These are phyloP conservation scores for Globodera rostochiensis DNA, from an alignment of 1,140 invertebrate species.

Conservation along the genomic window DNA sequence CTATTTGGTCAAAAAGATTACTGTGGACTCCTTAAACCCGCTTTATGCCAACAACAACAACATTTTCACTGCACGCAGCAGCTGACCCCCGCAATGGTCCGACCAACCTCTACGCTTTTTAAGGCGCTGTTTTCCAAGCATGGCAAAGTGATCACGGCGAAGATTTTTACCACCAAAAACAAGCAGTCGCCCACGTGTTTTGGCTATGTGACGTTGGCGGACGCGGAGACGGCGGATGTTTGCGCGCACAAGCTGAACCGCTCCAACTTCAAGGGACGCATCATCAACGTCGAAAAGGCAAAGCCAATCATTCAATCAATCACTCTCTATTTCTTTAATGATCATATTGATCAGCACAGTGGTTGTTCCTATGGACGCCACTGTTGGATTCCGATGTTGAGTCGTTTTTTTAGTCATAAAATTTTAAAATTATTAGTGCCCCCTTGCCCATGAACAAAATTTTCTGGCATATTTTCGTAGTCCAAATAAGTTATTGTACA, in stretches of 20 bases:
- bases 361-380: not conserved
- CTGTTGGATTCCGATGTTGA: too few relatives aligned
- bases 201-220: conserved; percentile 45
- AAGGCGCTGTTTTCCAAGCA: conserved; percentile 41
- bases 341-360: not conserved
- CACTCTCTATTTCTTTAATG: not conserved
- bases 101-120: conserved; percentile 6
- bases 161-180: conserved; percentile 54
- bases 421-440: too few relatives aligned
- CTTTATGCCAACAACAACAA: too few relatives aligned
- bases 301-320: not conserved
- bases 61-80: too few relatives aligned
- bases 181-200: conserved; percentile 40
- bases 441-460: too few relatives aligned
- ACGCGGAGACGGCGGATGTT: conserved; percentile 35
- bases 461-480: too few relatives aligned
- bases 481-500: too few relatives aligned
- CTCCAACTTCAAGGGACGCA: conserved; percentile 53
- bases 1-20: too few relatives aligned
- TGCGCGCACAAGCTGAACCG: conserved; percentile 47
- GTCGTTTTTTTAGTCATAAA: too few relatives aligned
- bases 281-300: conserved; percentile 51
- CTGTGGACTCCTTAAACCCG: too few relatives aligned
- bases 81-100: not conserved
- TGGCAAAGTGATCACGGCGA: conserved; percentile 46